Evolutionary conservation across 2,888 invertebrate genomes (phyloP).

Genomic region (Drosophila birchii): DNA sequence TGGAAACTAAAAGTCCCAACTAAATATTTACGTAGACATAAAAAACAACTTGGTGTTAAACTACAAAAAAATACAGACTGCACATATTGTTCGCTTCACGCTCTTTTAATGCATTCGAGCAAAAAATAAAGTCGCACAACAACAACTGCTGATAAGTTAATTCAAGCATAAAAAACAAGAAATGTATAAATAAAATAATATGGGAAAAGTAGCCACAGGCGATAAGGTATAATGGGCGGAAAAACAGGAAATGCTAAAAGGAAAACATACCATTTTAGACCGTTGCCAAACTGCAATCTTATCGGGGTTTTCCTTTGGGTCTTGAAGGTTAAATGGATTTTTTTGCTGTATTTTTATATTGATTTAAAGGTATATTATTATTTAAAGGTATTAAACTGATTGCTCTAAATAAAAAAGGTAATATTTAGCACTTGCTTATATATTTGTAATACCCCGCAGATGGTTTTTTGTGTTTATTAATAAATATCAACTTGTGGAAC

Average conservation of each 20-base stretch:
- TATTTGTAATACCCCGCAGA: neutral
- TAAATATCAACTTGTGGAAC: neutral
- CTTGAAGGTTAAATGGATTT: neutral
- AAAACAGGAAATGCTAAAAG: conserved; percentile 5
- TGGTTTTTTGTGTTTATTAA: neutral
- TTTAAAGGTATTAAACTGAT: too few species aligned
- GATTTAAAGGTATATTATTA: neutral
- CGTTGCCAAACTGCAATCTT: conserved; percentile 1
- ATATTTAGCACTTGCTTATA: neutral
- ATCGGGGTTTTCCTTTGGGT: conserved; percentile 5
- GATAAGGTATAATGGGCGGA: conserved; percentile 9
- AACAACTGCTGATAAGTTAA: conserved; percentile 45
- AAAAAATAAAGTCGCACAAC: conserved; percentile 9
- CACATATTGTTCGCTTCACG: conserved; percentile 36
- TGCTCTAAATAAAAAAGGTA: neutral
- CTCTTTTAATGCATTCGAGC: conserved; percentile 47
- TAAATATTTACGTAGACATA: conserved; percentile 49
- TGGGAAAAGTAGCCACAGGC: neutral
- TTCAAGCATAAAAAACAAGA: conserved; percentile 4
- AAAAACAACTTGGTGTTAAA: conserved; percentile 15
- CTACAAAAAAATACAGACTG: conserved; percentile 10
- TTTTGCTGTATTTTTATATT: neutral
- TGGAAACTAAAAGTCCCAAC: conserved; percentile 27
- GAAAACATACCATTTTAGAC: neutral
- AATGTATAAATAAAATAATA: conserved; percentile 12